Evolutionary conservation across 2,113 vertebrate genomes (phyloP).

Genomic region (Eulemur rufifrons): DNA sequence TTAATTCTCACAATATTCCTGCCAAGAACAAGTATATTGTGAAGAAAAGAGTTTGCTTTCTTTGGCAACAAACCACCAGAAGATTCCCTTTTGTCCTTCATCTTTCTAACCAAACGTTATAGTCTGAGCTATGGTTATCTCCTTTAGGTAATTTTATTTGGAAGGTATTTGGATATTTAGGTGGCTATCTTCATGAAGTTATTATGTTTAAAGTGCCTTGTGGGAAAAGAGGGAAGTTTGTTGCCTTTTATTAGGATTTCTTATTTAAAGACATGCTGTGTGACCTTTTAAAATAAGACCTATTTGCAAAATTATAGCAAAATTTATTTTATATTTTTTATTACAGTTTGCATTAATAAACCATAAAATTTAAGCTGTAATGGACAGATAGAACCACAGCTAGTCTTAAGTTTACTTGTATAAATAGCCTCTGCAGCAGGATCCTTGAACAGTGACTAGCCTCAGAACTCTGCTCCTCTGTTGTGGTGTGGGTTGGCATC

Average conservation of each 20-base stretch:
- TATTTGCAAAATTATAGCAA: background rate
- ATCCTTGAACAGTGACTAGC: background rate
- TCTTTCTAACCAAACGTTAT: background rate
- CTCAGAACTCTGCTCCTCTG: background rate
- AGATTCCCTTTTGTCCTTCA: background rate
- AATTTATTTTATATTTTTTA: slow-evolving; percentile 30
- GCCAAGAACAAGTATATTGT: slow-evolving; percentile 11
- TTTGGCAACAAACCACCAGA: background rate
- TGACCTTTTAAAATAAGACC: background rate
- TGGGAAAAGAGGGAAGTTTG: background rate
- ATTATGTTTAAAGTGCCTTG: slow-evolving; percentile 30
- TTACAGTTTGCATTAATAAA: background rate
- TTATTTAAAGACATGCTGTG: slow-evolving; percentile 28
- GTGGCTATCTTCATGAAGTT: background rate
- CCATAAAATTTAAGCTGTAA: background rate
- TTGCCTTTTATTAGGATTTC: slow-evolving; percentile 11
- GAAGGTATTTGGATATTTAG: background rate
- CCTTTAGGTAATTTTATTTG: background rate
- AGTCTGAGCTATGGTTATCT: background rate
- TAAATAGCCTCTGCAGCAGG: background rate
- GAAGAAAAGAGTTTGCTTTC: background rate
- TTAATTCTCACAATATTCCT: slow-evolving; percentile 54
- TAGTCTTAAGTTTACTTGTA: background rate
- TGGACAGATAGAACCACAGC: background rate
- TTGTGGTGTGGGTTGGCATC: too few relatives aligned